A percentile compares a stretch with the other conserved stretches of the same genome.
Evolutionary conservation across 2,888 invertebrate genomes (phyloP).

Genomic region (Hyalella azteca): DNA sequence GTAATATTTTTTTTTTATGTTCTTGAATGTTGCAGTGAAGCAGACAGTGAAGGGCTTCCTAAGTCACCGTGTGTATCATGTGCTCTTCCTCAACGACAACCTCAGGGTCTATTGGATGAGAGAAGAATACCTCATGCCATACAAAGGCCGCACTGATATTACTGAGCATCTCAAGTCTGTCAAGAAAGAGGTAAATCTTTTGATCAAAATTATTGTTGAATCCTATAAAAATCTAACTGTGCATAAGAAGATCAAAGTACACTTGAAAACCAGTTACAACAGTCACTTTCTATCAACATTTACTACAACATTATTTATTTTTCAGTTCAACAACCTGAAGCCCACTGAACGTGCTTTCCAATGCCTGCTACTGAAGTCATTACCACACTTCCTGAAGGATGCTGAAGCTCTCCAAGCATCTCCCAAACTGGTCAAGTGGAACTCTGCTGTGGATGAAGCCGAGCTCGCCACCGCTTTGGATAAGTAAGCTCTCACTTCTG

Average conservation of each 20-base stretch:
- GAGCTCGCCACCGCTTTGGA: neutral
- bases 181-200: neutral
- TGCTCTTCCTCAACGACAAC: slow-evolving; percentile 17
- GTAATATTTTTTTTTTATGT: no score
- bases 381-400: slow-evolving; percentile 9
- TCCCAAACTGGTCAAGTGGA: neutral
- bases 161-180: neutral
- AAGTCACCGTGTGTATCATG: slow-evolving; percentile 9
- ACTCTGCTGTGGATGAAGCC: slow-evolving; percentile 13
- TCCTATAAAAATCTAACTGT: no score
- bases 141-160: neutral
- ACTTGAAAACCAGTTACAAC: no score
- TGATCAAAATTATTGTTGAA: no score
- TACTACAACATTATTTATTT: neutral
- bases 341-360: neutral
- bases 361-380: neutral
- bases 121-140: slow-evolving; percentile 18
- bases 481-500: neutral
- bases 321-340: slow-evolving; percentile 7
- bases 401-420: neutral
- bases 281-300: no score
- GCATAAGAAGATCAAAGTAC: no score
- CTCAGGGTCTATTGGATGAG: slow-evolving; percentile 13
- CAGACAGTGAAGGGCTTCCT: slow-evolving; percentile 20
- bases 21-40: slow-evolving; percentile 2